Base-by-base conservation (phyloP, 2,797 vertebrate genomes). In the Leptodactylus fallax region DNA sequence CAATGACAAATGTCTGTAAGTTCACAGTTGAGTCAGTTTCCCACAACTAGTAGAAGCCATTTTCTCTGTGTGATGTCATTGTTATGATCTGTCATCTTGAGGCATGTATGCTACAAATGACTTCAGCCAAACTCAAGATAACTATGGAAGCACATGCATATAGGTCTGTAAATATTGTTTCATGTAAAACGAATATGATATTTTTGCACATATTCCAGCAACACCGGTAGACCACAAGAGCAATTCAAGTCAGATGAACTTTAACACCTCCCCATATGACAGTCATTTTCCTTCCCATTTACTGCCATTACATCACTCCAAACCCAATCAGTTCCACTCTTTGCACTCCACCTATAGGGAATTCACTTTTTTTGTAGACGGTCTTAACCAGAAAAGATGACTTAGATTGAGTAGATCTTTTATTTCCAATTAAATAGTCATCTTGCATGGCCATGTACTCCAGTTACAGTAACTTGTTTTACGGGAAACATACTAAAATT, bases 201-300 rank as follows among this genome's bases (percentile, higher is more conserved):
- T 56, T 79, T 78, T 27, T 79, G 53, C 58, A 79, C 55, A 58
- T 79, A 17, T 58, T 25, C 47, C 71, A 74, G 71, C 23, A 23
- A 19, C 36, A 14, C 63, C 53, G 63, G 67, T 72, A 16, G 58
- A 36, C 16, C 14, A 10, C 49, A 56, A 55, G 27, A 55, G 58
- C 51, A 51, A 76, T 5, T 49, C 71, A 60, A 11, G 36, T 85
- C 67, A 27, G 67, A 36, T 83, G 81, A 83, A 21, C 67, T 83
- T 72, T n/a, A 72, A 21, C 67, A 69, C 81, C 14, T 17, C 58
- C 53, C 56, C 63, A 78, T 2, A 79, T 79, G 81, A 84, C 81
- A 83, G 63, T 47, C 72, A 71, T 79, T 88, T 88, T 84, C 63
- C 63, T 65, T 71, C 47, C n/a, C 63, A 79, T 58, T 79, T 84